These are phyloP conservation scores for Leptodactylus fallax DNA, from an alignment of 2,797 vertebrate genomes.

Conservation along the genomic window DNA sequence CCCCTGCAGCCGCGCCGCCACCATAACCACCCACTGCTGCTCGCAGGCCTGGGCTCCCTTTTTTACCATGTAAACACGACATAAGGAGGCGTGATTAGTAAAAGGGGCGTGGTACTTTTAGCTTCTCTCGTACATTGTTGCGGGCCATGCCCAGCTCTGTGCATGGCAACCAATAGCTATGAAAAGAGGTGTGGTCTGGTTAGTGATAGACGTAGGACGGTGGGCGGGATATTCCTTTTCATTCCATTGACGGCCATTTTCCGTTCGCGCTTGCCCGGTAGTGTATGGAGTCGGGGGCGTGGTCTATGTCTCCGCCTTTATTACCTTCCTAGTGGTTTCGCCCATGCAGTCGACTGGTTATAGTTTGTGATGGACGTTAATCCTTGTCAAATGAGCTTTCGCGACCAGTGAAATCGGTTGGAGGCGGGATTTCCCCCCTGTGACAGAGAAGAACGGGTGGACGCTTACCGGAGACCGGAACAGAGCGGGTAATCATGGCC, in stretches of 20 bases:
- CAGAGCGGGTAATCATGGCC: background rate
- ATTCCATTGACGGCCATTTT: constrained; percentile 64
- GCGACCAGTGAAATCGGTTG: constrained; percentile 48
- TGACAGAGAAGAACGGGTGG: constrained; percentile 80
- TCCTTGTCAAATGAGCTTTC: constrained; percentile 22
- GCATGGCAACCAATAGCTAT: constrained; percentile 24
- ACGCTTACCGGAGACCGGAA: constrained; percentile 69
- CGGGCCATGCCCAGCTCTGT: background rate
- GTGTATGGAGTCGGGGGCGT: background rate
- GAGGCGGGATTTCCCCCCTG: constrained; percentile 80
- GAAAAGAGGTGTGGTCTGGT: background rate
- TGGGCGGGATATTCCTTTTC: constrained; percentile 34
- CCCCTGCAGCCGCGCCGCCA: background rate
- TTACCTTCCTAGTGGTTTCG: background rate
- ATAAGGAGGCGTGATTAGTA: background rate
- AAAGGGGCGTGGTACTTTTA: background rate
- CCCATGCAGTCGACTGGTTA: background rate
- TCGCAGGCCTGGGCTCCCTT: constrained; percentile 23
- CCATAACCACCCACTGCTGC: background rate
- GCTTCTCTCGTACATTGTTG: background rate
- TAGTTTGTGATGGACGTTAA: constrained; percentile 15
- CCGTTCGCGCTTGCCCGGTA: constrained; percentile 33
- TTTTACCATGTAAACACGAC: constrained; percentile 50
- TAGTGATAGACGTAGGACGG: background rate
- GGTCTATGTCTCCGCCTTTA: background rate